Evolutionary conservation across 2,113 vertebrate genomes (phyloP).

Genomic region (Microcebus ravelobensis): DNA sequence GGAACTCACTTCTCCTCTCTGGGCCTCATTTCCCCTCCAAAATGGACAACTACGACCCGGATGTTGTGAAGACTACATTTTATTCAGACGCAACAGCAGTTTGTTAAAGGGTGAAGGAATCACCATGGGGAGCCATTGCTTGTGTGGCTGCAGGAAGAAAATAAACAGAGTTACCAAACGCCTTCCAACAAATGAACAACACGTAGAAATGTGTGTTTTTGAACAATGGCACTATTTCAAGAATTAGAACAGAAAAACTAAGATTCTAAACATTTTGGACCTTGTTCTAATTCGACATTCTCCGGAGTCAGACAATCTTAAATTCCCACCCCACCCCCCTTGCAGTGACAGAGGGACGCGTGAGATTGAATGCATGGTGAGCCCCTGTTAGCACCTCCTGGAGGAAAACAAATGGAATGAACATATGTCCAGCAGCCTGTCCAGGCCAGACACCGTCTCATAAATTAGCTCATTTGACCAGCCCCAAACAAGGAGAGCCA

Average conservation of each 20-base stretch:
- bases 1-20: background rate
- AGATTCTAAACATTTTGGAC: background rate
- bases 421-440: background rate
- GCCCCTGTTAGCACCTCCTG: rapidly evolving
- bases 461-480: background rate
- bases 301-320: background rate
- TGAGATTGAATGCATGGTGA: background rate
- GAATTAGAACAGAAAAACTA: background rate
- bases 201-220: background rate
- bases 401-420: background rate
- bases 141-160: too few relatives aligned
- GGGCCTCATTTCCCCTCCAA: conserved; percentile 37
- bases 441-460: background rate
- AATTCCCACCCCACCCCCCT: background rate
- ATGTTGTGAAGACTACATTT: background rate
- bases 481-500: background rate
- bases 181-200: background rate
- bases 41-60: background rate
- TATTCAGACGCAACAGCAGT: background rate
- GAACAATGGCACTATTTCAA: background rate
- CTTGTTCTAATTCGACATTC: background rate
- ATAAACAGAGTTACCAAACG: background rate
- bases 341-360: rapidly evolving
- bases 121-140: background rate
- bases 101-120: background rate